Percentiles rank a stretch among this genome's conserved stretches.
These are phyloP conservation scores for Proctacanthus coquilletti DNA, from an alignment of 1,140 invertebrate species.

Conservation along the genomic window DNA sequence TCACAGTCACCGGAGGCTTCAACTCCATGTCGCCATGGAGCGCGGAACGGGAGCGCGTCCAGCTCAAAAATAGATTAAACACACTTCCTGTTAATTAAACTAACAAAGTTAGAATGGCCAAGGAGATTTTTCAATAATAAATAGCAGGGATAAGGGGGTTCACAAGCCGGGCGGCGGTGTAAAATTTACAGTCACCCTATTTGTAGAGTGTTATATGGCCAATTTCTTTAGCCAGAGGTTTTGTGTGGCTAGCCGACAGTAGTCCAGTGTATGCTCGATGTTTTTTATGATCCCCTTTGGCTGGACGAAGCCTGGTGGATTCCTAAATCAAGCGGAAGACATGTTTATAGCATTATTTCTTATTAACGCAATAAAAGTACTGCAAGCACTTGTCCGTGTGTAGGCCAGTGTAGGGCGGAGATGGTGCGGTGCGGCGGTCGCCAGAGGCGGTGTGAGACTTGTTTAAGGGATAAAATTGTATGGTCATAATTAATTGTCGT, in stretches of 20 bases:
- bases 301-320: neutral
- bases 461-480: neutral
- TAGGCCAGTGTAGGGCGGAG: no score
- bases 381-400: no score
- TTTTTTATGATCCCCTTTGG: neutral
- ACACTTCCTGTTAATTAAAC: no score
- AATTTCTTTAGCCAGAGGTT: neutral
- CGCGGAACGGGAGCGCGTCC: no score
- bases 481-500: neutral
- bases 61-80: no score
- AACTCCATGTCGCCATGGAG: no score
- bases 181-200: neutral
- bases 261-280: neutral
- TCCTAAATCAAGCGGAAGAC: neutral
- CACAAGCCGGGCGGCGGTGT: neutral
- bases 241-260: neutral
- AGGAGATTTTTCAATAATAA: neutral
- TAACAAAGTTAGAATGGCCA: no score
- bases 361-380: constrained; percentile 1
- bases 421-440: no score
- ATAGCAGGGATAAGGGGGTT: neutral
- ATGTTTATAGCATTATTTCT: constrained; percentile 1
- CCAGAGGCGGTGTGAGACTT: no score
- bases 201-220: neutral
- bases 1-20: no score